Evolutionary conservation across 2,797 vertebrate genomes (phyloP).

Genomic region (Adelosebastes latens): DNA sequence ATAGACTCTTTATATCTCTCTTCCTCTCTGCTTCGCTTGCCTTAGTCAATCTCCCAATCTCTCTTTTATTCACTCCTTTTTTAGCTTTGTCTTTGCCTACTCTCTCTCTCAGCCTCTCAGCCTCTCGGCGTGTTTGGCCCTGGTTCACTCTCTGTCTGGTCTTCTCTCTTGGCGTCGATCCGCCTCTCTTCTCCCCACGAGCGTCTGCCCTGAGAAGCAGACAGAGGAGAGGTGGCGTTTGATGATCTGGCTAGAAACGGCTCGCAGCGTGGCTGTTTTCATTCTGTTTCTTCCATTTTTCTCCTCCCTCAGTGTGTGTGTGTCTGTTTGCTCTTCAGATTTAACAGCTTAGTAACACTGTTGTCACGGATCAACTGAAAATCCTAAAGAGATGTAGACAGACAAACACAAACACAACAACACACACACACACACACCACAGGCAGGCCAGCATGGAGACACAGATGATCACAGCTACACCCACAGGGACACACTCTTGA

Average conservation of each 20-base stretch:
- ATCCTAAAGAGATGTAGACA: constrained; percentile 51
- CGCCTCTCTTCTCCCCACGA: constrained; percentile 26
- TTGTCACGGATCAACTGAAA: constrained; percentile 53
- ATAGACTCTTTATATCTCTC: constrained; percentile 63
- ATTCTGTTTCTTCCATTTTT: constrained; percentile 23
- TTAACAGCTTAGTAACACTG: constrained; percentile 51
- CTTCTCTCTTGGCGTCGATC: constrained; percentile 41
- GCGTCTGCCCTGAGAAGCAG: constrained; percentile 53
- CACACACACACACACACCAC: not conserved
- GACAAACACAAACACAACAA: constrained; percentile 21
- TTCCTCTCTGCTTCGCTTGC: constrained; percentile 13
- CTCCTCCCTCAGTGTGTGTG: constrained; percentile 15
- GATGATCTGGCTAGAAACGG: constrained; percentile 39
- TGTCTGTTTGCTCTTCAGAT: constrained; percentile 54
- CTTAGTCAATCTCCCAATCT: constrained; percentile 23
- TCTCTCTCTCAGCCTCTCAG: constrained; percentile 27
- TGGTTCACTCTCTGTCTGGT: constrained; percentile 51
- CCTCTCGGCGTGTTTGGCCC: constrained; percentile 39
- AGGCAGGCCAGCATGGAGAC: not conserved
- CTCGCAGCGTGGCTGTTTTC: constrained; percentile 35
- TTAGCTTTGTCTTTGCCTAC: constrained; percentile 30
- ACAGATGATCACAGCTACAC: constrained; percentile 8
- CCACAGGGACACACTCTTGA: constrained; percentile 18
- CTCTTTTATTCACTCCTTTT: constrained; percentile 33
- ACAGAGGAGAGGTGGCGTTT: constrained; percentile 55